Percentiles rank a stretch among this genome's conserved stretches.
Conservation (phyloP, 1,140 invertebrate species). For the Atopsyche davidsoni region DNA sequence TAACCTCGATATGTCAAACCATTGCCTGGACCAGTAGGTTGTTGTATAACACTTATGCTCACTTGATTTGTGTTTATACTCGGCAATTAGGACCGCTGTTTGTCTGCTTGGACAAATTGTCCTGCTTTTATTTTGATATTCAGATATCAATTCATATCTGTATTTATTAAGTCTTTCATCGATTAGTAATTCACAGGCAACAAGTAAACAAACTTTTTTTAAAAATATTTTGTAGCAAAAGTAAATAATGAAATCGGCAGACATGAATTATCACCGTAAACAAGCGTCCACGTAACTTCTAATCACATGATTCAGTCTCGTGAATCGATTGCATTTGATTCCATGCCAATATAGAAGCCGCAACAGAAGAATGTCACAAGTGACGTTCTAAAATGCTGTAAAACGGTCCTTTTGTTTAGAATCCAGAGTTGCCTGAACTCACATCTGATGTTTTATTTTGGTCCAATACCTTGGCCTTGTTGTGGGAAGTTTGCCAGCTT, state of each 20-base stretch:
- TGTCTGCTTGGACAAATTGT: no score
- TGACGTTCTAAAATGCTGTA: background rate
- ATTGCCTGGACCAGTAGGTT: no score
- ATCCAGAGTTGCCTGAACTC: background rate
- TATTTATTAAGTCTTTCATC: no score
- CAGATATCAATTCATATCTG: no score
- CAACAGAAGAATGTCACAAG: background rate
- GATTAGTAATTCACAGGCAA: no score
- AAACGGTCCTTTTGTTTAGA: background rate
- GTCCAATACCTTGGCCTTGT: slow-evolving; percentile 23
- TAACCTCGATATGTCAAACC: no score
- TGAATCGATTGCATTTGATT: background rate
- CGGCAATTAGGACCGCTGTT: no score
- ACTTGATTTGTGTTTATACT: no score
- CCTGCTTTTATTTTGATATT: no score
- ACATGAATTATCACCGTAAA: background rate
- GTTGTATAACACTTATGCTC: no score
- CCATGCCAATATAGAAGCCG: background rate
- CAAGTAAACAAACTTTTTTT: no score
- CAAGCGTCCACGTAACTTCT: background rate
- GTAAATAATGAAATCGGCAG: background rate
- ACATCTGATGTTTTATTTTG: slow-evolving; percentile 12
- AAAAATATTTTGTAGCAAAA: background rate
- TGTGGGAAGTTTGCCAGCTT: slow-evolving; percentile 10
- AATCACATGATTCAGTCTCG: slow-evolving; percentile 1